Evolutionary conservation across 2,888 invertebrate genomes (phyloP), one percentile per base, ranked within the genome.

Genomic region (Chalcosyrphus nemorum): DNA sequence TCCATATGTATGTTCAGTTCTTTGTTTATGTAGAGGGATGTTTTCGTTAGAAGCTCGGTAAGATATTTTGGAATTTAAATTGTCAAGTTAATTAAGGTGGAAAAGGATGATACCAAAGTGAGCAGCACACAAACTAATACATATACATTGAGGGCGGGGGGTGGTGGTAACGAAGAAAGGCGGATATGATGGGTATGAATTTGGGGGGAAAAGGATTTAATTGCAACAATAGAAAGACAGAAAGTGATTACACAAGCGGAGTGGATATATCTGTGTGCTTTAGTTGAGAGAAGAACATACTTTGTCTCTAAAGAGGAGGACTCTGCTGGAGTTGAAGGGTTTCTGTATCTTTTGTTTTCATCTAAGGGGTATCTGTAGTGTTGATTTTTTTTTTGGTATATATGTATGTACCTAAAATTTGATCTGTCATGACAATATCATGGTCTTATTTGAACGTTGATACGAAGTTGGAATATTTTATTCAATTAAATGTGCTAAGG

Each of bases 31-130:
- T 11, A 43, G 17, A 56, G 11, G 50, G 50, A 52, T 71, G 56
- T 57, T 57, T 71, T 78, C 56, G 45, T 61, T 63, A 50, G 71
- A 35, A 47, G 56, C 50, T 56, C 29, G 35, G 57, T 57, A 29
- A 57, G 59, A 75, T 59, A 75, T 65, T 81, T 80, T 35, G 56
- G 65, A 76, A 81, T 71, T 81, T 81, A 71, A 65, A 76, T 71
- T 76, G 70, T 81, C 70, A 81, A 81, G 65, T 76, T 71, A 52
- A 52, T 77, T 77, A 81, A 45, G 27, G 50, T 50, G 61, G 50
- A 74, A 61, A 41, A 50, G 29, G 68, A 56, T 47, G 21, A 59
- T 43, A 27, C 45, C 65, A 19, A 65, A 65, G 24, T 74, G 52
- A 61, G 43, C 61, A 74, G 24, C 35, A 35, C 54, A 59, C 35